These are phyloP conservation scores for Nymphalis io DNA, from an alignment of 1,140 invertebrate species.

Conservation along the genomic window DNA sequence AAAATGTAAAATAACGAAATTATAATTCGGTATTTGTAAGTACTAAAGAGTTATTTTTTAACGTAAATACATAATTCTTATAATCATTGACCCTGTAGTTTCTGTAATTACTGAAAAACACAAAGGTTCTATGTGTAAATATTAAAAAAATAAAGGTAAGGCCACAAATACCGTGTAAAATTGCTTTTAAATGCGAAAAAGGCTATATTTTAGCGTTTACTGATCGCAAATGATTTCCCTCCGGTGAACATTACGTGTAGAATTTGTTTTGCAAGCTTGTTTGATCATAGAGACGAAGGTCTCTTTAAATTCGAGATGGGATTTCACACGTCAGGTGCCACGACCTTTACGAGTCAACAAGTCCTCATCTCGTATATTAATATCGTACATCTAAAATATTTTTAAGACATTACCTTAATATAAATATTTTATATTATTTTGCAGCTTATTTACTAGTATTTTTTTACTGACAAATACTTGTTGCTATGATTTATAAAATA, in stretches of 20 bases:
- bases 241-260: background rate
- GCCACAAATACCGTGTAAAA: background rate
- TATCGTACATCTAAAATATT: background rate
- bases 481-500: no score
- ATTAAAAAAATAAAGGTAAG: background rate
- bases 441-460: no score
- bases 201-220: background rate
- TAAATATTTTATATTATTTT: background rate
- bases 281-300: background rate
- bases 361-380: background rate
- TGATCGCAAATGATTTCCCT: background rate
- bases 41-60: no score
- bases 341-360: slow-evolving; percentile 2
- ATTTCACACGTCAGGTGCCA: background rate
- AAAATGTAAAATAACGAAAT: no score
- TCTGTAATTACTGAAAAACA: no score
- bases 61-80: no score
- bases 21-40: no score
- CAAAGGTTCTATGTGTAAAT: no score
- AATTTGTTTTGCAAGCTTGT: background rate
- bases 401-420: no score
- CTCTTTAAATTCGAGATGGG: background rate
- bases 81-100: no score
- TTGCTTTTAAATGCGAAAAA: background rate
- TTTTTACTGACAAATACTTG: no score